phyloP scores from a whole-genome alignment of 2,888 invertebrate genomes.

The Deladenus siricidicola region DNA sequence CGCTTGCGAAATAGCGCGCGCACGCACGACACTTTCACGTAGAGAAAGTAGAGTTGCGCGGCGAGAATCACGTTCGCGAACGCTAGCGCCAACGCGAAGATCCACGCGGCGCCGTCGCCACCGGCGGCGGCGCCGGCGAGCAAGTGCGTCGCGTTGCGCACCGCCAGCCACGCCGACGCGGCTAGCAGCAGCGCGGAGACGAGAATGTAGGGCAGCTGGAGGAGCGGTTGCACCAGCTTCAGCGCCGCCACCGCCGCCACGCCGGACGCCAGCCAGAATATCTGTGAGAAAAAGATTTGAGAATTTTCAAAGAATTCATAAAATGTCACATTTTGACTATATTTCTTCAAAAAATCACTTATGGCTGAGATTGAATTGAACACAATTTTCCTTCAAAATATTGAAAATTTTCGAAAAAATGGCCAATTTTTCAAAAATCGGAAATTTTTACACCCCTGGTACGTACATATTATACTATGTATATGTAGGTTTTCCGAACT shows the following conservation, averaged over 20 bases:
- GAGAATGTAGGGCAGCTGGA: constrained; percentile 19
- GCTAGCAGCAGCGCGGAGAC: constrained; percentile 12
- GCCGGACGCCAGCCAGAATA: constrained; percentile 17
- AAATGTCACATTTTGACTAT: background rate
- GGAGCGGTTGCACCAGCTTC: constrained; percentile 13
- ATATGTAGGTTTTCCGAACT: too few relatives aligned
- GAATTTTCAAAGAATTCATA: background rate
- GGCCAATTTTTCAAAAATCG: too few relatives aligned
- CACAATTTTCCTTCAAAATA: too few relatives aligned
- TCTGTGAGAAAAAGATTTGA: constrained; percentile 1
- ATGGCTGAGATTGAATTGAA: too few relatives aligned
- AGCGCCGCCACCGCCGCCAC: constrained; percentile 12
- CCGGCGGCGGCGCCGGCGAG: background rate
- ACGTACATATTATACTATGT: too few relatives aligned
- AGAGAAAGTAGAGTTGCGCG: constrained; percentile 16
- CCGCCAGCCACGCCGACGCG: constrained; percentile 8
- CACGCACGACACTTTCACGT: constrained; percentile 19
- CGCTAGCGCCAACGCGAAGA: background rate
- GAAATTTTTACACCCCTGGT: too few relatives aligned
- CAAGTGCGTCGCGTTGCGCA: background rate
- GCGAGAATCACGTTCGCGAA: constrained; percentile 7
- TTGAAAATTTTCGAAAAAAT: too few relatives aligned
- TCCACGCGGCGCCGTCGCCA: constrained; percentile 3
- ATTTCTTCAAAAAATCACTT: too few relatives aligned
- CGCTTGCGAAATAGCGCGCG: constrained; percentile 16